Evolutionary conservation across 2,888 invertebrate species (phyloP), one percentile per base, ranked within the genome.

Genomic region (Cheilosia variabilis): DNA sequence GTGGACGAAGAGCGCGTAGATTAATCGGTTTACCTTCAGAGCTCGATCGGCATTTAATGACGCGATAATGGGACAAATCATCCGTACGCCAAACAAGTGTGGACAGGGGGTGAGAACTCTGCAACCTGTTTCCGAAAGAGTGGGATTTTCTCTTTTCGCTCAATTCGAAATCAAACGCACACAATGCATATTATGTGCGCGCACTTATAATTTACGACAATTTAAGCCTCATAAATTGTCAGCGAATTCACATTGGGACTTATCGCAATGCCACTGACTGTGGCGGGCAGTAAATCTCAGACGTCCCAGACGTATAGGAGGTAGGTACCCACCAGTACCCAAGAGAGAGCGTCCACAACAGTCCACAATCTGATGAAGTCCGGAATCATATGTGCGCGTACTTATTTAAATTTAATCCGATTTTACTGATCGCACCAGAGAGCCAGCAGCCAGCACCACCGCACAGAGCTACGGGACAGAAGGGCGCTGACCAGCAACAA

Each of bases 371-470:
- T 81, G 86, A 81, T 86, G 86, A 86, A 81, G 75, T 63, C 72
- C 76, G 81, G 66, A 80, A 77, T 86, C 86, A 81, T 86, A 86
- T 80, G 69, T 60, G 66, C 73, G 76, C 73, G 80, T 81, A 86
- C 76, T 81, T 86, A 86, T 87, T 87, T 87, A 73, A 87, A 87
- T 82, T 87, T 87, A 82, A 87, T 87, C 87, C 87, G 87, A 87
- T 87, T 87, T 77, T 58, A 58, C 87, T 82, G 87, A 87, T 87
- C 86, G 81, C 81, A 27, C 45, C 76, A 72, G 52, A 52, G 31
- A 31, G 31, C 31, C 31, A 31, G 31, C 31, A 31, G 68, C 81
- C 43, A 37, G 43, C 5, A 43, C 43, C 76, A 81, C 72, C 81
- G 7, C 31, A 81, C 65, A 47, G 60, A 52, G 53, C 71, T 47